Conservation (phyloP, 1,140 invertebrate genomes). For the Drosophila ercepeae region DNA sequence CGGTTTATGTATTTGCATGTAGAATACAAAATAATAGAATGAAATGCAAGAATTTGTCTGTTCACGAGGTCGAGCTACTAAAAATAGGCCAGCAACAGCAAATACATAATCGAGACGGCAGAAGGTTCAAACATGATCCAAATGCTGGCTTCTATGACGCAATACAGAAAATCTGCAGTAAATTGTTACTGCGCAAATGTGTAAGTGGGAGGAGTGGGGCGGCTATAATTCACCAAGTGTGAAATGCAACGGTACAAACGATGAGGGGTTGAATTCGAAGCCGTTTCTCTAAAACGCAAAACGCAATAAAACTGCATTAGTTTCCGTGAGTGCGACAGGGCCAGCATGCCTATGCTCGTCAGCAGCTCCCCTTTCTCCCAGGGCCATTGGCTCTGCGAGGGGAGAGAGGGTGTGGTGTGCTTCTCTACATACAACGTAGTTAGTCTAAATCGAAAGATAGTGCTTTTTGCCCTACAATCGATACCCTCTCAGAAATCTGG, state of each 20-base stretch:
- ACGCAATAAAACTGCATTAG: slow-evolving; percentile 77
- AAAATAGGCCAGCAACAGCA: slow-evolving; percentile 39
- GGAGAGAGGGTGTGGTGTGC: too few species aligned
- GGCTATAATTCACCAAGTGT: slow-evolving; percentile 34
- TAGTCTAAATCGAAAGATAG: background rate
- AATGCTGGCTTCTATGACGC: slow-evolving; percentile 52
- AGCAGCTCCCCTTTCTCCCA: background rate
- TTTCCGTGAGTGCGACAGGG: slow-evolving; percentile 44
- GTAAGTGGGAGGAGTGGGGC: slow-evolving; percentile 12
- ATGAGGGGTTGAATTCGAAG: slow-evolving; percentile 60
- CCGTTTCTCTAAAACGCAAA: slow-evolving; percentile 71
- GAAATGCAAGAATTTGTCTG: slow-evolving; percentile 13
- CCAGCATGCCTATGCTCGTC: slow-evolving; percentile 24
- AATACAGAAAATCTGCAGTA: slow-evolving; percentile 71
- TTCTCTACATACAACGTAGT: too few species aligned
- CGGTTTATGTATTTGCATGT: slow-evolving; percentile 23
- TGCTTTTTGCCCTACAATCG: background rate
- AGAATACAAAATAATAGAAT: slow-evolving; percentile 36
- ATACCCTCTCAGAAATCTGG: background rate
- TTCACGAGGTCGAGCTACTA: slow-evolving; percentile 22
- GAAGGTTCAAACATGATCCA: slow-evolving; percentile 14
- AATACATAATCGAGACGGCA: slow-evolving; percentile 8
- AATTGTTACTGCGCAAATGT: slow-evolving; percentile 74
- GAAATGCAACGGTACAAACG: slow-evolving; percentile 43
- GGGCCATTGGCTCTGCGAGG: background rate